Evolutionary conservation across 2,888 invertebrate genomes (phyloP).

Genomic region (Trisateles emortualis): DNA sequence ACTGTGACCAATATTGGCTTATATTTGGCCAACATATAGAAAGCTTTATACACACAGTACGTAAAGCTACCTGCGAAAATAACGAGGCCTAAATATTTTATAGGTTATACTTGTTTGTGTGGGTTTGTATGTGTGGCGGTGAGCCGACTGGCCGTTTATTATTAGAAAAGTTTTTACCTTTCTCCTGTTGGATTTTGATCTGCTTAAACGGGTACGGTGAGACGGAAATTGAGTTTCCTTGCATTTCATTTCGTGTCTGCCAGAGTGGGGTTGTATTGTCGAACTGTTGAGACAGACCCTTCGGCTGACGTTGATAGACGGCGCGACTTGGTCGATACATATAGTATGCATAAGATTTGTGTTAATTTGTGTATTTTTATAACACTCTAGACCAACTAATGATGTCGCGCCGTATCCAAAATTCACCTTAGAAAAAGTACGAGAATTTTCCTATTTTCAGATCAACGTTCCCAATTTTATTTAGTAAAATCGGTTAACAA

Average conservation of each 20-base stretch:
- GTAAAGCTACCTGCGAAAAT: conserved; percentile 46
- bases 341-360: conserved; percentile 19
- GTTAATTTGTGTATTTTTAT: neutral
- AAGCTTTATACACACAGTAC: conserved; percentile 18
- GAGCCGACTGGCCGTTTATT: conserved; percentile 48
- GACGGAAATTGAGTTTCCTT: conserved; percentile 72
- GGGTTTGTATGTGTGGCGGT: conserved; percentile 43
- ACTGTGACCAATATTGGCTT: too few relatives aligned
- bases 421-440: too few relatives aligned
- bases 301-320: conserved; percentile 45
- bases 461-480: too few relatives aligned
- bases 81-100: conserved; percentile 66
- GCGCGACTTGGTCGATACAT: conserved; percentile 45
- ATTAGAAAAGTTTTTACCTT: conserved; percentile 69
- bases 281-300: conserved; percentile 44
- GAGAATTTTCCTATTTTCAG: too few relatives aligned
- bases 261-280: conserved; percentile 52
- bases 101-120: conserved; percentile 50
- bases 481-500: too few relatives aligned
- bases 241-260: conserved; percentile 67
- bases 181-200: conserved; percentile 54
- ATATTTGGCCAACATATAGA: too few relatives aligned
- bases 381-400: too few relatives aligned
- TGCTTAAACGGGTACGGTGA: conserved; percentile 50
- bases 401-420: too few relatives aligned